Conservation (phyloP, 2,113 vertebrate genomes). For the Sebastes schlegelii region DNA sequence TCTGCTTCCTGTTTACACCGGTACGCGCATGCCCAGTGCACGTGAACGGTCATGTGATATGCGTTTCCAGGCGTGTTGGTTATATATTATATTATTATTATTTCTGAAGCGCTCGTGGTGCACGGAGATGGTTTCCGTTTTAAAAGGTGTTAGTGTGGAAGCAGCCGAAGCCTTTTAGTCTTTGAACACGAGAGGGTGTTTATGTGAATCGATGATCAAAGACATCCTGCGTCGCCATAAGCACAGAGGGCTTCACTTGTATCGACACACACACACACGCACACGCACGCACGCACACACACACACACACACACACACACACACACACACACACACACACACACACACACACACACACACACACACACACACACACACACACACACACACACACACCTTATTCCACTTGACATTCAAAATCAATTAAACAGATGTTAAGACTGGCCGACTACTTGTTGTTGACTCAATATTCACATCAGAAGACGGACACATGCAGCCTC, state of each 20-base stretch:
- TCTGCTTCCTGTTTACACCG: no score
- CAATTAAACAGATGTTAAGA: conserved; percentile 81
- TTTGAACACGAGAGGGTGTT: conserved; percentile 81
- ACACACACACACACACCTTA: conserved; percentile 58
- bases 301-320: conserved; percentile 43
- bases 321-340: conserved; percentile 57
- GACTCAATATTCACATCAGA: conserved; percentile 77
- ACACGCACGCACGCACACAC: no score
- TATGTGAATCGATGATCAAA: conserved; percentile 82
- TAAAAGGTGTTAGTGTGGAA: no score
- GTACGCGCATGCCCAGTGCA: no score
- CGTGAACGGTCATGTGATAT: no score
- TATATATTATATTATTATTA: no score
- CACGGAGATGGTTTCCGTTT: no score
- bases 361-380: conserved; percentile 43
- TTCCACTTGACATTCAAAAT: conserved; percentile 77
- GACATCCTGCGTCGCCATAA: conserved; percentile 65
- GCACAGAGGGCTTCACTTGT: conserved; percentile 62
- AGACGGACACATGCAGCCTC: conserved; percentile 46
- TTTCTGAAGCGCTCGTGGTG: no score
- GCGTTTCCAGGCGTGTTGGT: no score
- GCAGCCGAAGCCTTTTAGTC: conserved; percentile 53
- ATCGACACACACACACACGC: conserved; percentile 37
- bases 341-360: conserved; percentile 37
- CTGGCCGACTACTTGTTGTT: conserved; percentile 48